Conservation (phyloP, 2,113 vertebrate species). For the Crocuta crocuta region DNA sequence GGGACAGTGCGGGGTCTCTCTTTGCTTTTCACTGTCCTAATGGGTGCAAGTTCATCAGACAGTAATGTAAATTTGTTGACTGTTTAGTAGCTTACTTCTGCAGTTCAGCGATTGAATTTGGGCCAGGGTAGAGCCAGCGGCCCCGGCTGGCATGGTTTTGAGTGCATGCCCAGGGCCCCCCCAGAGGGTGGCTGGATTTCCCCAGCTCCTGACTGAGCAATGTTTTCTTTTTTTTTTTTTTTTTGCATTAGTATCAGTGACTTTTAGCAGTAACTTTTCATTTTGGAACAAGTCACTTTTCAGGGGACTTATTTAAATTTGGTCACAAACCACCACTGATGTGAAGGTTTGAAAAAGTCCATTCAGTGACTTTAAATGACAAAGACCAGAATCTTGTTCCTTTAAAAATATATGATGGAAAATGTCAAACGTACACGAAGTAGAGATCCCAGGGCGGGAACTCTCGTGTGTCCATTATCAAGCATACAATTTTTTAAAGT, state of each 20-base stretch:
- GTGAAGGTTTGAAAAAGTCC: neutral
- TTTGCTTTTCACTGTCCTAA: neutral
- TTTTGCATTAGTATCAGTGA: neutral
- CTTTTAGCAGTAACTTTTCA: neutral
- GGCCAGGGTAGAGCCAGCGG: accelerated
- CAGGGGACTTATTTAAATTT: neutral
- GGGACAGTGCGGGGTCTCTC: too few relatives aligned
- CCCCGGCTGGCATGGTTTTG: too few relatives aligned
- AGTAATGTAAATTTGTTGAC: neutral
- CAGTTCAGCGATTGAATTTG: neutral
- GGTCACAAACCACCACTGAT: neutral
- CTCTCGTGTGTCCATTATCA: accelerated
- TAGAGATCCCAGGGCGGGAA: too few relatives aligned
- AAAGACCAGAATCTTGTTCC: neutral
- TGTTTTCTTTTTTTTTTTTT: neutral
- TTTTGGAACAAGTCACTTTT: neutral
- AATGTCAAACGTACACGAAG: neutral
- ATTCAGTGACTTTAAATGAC: neutral
- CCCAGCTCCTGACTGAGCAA: neutral
- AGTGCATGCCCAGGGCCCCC: accelerated
- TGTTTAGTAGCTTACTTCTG: neutral
- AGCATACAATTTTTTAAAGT: too few relatives aligned
- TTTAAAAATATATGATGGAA: neutral
- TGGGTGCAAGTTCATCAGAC: accelerated
- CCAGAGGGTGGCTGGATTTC: neutral